These are phyloP conservation scores for Ibycter americanus DNA, from an alignment of 2,797 vertebrate species.

Conservation along the genomic window DNA sequence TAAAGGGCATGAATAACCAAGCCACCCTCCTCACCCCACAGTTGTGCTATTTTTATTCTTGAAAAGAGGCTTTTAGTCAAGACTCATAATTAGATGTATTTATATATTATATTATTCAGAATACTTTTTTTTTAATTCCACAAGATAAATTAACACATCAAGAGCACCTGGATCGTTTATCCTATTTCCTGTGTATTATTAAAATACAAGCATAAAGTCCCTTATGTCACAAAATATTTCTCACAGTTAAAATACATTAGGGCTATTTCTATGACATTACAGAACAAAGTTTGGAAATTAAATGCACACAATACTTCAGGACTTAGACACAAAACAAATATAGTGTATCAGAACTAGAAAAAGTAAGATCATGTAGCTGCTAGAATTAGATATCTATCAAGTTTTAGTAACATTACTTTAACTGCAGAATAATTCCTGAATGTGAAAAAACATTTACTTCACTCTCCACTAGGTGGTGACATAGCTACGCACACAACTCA, in stretches of 20 bases:
- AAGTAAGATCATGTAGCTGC: neutral
- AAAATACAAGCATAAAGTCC: neutral
- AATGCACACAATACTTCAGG: neutral
- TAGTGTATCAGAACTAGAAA: neutral
- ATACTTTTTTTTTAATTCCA: neutral
- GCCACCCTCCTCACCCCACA: neutral
- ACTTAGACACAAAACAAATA: neutral
- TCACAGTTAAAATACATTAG: neutral
- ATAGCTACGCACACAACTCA: neutral
- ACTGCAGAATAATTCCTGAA: neutral
- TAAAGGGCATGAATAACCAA: neutral
- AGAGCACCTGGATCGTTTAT: neutral
- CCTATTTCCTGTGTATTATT: neutral
- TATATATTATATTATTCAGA: neutral
- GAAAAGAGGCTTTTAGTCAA: neutral
- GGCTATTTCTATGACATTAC: neutral
- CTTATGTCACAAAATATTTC: neutral
- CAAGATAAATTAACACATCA: neutral
- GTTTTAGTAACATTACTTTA: neutral
- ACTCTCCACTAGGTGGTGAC: conserved; percentile 72
- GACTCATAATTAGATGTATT: neutral
- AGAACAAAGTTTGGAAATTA: neutral
- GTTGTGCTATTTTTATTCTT: neutral
- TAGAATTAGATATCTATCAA: neutral
- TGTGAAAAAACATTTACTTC: neutral